phyloP scores from a whole-genome alignment of 2,113 vertebrate species.

The Podilymbus podiceps region DNA sequence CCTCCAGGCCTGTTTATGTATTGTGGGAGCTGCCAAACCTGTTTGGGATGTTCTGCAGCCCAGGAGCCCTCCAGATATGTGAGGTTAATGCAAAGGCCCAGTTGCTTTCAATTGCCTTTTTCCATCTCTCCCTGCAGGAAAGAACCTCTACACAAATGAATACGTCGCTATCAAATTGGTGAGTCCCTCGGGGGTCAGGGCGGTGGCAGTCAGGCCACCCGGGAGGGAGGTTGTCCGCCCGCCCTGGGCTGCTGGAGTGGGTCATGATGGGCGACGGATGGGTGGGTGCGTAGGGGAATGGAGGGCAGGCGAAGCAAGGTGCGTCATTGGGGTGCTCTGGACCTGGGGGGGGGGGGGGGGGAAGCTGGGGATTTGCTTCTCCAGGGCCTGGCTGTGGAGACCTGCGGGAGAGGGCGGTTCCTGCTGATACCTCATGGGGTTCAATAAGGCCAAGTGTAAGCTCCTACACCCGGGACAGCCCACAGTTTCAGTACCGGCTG shows the following conservation, averaged over 20 bases:
- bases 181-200: background rate
- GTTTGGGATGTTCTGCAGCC: background rate
- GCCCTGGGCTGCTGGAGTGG: too few species aligned
- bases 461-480: too few species aligned
- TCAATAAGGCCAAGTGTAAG: too few species aligned
- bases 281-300: background rate
- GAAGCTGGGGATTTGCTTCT: background rate
- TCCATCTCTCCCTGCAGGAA: constrained; percentile 64
- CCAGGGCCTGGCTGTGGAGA: background rate
- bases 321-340: background rate
- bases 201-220: background rate
- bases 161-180: constrained; percentile 98
- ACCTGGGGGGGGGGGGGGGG: too few species aligned
- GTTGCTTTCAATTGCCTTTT: background rate
- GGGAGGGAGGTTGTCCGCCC: background rate
- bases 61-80: background rate
- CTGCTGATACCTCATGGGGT: background rate
- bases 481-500: too few species aligned
- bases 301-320: background rate
- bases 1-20: background rate
- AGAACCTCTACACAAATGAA: constrained; percentile 96
- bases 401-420: background rate
- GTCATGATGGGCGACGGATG: accelerated
- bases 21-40: background rate
- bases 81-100: background rate